phyloP scores from a whole-genome alignment of 1,140 invertebrate species.

The Drosophila seguyi region DNA sequence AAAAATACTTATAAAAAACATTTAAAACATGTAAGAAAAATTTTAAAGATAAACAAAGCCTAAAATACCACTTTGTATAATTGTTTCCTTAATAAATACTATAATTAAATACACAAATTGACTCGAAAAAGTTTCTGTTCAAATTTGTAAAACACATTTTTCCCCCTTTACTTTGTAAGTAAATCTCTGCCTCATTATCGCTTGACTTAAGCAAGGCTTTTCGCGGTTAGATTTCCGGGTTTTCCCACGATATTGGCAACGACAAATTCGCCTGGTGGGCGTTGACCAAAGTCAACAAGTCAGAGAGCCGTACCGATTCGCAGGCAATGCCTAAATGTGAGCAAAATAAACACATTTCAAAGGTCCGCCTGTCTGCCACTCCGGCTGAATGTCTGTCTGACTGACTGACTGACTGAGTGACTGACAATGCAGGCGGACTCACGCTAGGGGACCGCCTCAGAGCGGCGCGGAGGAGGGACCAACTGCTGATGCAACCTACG shows the following conservation, averaged over 20 bases:
- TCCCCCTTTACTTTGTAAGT: not conserved
- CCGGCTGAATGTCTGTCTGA: constrained; percentile 14
- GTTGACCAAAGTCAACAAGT: constrained; percentile 53
- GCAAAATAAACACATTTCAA: constrained; percentile 54
- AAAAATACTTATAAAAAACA: not conserved
- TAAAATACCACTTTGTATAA: not conserved
- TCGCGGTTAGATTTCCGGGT: not conserved
- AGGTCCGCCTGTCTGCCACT: constrained; percentile 32
- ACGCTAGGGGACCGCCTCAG: constrained; percentile 2
- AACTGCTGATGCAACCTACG: constrained; percentile 74
- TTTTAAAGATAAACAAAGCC: not conserved
- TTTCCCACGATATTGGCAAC: constrained; percentile 36
- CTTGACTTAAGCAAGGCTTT: constrained; percentile 2
- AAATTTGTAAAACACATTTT: no score
- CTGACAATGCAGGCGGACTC: constrained; percentile 28
- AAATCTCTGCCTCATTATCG: not conserved
- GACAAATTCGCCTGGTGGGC: constrained; percentile 59
- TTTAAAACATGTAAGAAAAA: not conserved
- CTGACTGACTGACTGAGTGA: constrained; percentile 27
- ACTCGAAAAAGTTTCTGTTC: not conserved
- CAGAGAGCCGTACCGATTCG: constrained; percentile 26
- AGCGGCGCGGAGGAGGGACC: constrained; percentile 24
- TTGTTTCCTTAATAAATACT: not conserved
- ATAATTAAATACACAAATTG: not conserved
- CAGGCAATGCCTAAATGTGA: constrained; percentile 51